These are phyloP conservation scores for Nysson spinosus DNA, from an alignment of 2,888 invertebrate species.

Conservation along the genomic window DNA sequence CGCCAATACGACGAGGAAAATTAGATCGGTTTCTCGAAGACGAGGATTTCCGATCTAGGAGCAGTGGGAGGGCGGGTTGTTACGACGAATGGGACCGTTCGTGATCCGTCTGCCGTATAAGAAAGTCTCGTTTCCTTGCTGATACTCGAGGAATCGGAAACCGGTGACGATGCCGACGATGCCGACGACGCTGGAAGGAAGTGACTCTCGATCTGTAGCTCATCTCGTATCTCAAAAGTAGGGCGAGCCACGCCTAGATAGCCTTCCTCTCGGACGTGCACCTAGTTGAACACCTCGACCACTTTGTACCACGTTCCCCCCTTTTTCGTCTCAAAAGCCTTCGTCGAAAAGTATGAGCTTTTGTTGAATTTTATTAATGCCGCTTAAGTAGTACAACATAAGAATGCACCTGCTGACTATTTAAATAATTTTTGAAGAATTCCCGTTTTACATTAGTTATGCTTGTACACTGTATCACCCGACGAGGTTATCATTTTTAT, in stretches of 20 bases:
- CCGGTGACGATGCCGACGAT: conserved; percentile 11
- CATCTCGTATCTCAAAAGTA: conserved; percentile 53
- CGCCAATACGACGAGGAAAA: conserved; percentile 35
- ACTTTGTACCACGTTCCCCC: conserved; percentile 21
- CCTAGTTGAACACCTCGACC: conserved; percentile 23
- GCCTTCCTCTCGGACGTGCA: conserved; percentile 38
- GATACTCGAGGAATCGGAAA: conserved; percentile 7
- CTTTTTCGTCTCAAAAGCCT: neutral
- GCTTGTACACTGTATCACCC: too few relatives aligned
- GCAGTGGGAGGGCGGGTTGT: conserved; percentile 40
- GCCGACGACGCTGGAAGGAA: conserved; percentile 42
- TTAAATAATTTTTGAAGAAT: too few relatives aligned
- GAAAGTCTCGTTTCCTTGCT: conserved; percentile 48
- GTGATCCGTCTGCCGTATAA: conserved; percentile 40
- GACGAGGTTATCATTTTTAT: too few relatives aligned
- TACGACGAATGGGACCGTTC: conserved; percentile 40
- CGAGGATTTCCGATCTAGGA: conserved; percentile 31
- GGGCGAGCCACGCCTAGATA: conserved; percentile 57
- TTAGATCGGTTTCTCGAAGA: conserved; percentile 34
- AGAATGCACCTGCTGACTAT: too few relatives aligned
- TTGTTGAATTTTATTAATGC: conserved; percentile 30
- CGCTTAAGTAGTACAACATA: too few relatives aligned
- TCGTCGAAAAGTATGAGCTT: neutral
- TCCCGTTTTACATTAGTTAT: too few relatives aligned
- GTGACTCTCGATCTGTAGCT: conserved; percentile 53